Evolutionary conservation across 2,113 vertebrate genomes (phyloP).

Genomic region (Myxocyprinus asiaticus): DNA sequence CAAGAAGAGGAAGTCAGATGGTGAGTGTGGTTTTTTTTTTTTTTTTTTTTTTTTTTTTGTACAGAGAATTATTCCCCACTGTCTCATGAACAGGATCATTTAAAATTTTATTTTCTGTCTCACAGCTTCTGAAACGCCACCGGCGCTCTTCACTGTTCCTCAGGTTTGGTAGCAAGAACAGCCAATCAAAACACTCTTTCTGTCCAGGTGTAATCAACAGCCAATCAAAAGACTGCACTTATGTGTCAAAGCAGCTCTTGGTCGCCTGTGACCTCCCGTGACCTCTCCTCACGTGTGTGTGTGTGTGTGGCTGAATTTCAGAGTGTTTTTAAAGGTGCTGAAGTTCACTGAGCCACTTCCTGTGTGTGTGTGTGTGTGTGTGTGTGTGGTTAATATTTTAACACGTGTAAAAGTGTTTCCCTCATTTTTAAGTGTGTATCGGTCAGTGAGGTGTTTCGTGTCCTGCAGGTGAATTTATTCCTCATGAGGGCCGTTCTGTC

Average conservation of each 20-base stretch:
- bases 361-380: not conserved
- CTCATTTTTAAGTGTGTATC: conserved; percentile 19
- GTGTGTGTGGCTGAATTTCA: not conserved
- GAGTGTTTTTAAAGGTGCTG: conserved; percentile 51
- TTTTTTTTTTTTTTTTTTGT: too few species aligned
- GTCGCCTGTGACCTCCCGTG: not conserved
- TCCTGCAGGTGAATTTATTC: conserved; percentile 35
- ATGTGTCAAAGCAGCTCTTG: not conserved
- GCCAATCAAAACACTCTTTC: not conserved
- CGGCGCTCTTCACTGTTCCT: conserved; percentile 73
- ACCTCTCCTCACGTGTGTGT: not conserved
- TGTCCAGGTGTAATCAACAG: not conserved
- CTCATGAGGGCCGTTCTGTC: conserved; percentile 51
- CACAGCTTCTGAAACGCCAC: conserved; percentile 57
- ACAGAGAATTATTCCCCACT: not conserved
- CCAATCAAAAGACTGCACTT: conserved; percentile 38
- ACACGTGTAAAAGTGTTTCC: not conserved
- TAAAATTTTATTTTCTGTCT: not conserved
- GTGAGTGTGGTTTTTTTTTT: too few species aligned
- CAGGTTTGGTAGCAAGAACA: conserved; percentile 72
- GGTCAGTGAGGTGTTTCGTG: not conserved
- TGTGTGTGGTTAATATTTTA: conserved; percentile 16
- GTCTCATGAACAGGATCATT: not conserved
- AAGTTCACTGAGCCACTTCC: conserved; percentile 10
- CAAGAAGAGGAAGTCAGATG: conserved; percentile 83